These are phyloP conservation scores for Yponomeuta malinellus DNA, from an alignment of 2,888 invertebrate genomes.

Conservation along the genomic window DNA sequence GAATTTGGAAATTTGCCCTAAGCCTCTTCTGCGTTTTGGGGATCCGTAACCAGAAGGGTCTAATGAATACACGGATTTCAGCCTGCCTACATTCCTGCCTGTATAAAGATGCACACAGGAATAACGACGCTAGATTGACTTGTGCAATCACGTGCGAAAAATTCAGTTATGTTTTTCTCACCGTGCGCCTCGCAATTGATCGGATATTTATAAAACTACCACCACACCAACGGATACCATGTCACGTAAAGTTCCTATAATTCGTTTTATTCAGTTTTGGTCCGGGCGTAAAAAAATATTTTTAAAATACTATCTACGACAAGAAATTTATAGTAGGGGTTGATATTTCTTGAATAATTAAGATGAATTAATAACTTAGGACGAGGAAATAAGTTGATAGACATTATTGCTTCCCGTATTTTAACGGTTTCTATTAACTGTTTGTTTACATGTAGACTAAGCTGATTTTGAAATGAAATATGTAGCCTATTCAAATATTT, in stretches of 20 bases:
- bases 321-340: too few species aligned
- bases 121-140: background rate
- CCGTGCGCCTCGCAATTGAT: background rate
- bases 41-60: background rate
- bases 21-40: conserved; percentile 28
- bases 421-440: too few species aligned
- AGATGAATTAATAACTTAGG: too few species aligned
- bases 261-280: too few species aligned
- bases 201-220: background rate
- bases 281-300: too few species aligned
- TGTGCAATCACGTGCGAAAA: background rate
- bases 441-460: too few species aligned
- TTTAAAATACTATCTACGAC: too few species aligned
- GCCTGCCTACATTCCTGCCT: background rate
- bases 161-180: background rate
- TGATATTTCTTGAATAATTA: too few species aligned
- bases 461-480: too few species aligned
- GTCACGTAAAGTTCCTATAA: background rate
- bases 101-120: background rate
- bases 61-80: background rate
- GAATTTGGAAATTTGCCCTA: conserved; percentile 45
- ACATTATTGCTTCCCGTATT: too few species aligned
- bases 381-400: too few species aligned
- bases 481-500: too few species aligned
- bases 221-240: background rate